Base-by-base conservation (phyloP, 2,888 invertebrate genomes). In the Lepeophtheirus nordmannii region DNA sequence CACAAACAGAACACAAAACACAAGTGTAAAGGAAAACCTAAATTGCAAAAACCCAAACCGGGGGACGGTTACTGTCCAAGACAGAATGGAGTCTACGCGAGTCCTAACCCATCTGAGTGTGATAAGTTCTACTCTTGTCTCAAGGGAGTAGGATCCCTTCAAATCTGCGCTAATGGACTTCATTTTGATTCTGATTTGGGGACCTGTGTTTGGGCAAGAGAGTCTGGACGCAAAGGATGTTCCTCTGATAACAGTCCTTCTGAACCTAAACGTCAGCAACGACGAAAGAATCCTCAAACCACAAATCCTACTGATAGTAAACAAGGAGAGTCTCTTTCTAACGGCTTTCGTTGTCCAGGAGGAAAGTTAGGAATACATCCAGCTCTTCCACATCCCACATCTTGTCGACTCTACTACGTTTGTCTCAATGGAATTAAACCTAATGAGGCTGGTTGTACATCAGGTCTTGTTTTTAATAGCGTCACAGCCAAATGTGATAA, bases 101-200 rank as follows among this genome's bases (percentile, higher is more conserved):
- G 90, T 79, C 88, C 87, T 10, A 87, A 89, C 72, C 80, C 85
- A 0, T 74, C 83, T 10, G 82, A 87, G 17, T 91, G 91, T 79
- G 85, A 89, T 75, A 76, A 87, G 70, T 91, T 90, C 82, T 88
- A 81, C 80, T 90, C 89, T 78, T 91, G 90, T 75, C 88, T 89
- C 73, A 87, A 89, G 70, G 89, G 90, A 64, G 87, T 87, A 38
- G 79, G 66, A 12, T 60, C 60, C 22, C 37, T 63, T 46, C 53
- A 46, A 23, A 20, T 46, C 22, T 66, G 66, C 60, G 66, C 66
- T 30, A 39, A 66, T 1, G 66, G 66, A 30, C 60, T 66, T 11
- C 60, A 66, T 46, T 66, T 46, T 30, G 58, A 58, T 46, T n/a
- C 30, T 30, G 66, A 60, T 12, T 20, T 66, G 37, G 66, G 66